Evolutionary conservation across 2,888 invertebrate genomes (phyloP).

Genomic region (Nasonovia ribisnigri): DNA sequence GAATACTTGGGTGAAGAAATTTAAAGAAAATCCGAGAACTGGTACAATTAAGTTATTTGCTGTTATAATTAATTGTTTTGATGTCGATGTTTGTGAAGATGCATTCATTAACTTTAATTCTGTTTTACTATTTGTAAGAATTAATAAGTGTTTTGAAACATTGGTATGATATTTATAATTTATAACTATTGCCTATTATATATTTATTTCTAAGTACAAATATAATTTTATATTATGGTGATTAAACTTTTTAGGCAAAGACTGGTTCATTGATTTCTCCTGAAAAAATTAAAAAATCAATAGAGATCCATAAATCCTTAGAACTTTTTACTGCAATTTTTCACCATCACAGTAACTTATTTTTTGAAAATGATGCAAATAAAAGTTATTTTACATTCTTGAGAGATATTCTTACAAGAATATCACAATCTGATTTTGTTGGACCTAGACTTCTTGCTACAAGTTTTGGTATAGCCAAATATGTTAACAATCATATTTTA

Average conservation of each 20-base stretch:
- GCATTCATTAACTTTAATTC: constrained; percentile 29
- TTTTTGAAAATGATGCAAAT: background rate
- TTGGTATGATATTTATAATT: background rate
- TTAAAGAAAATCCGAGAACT: constrained; percentile 21
- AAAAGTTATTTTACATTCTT: constrained; percentile 42
- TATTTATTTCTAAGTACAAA: background rate
- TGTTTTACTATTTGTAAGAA: background rate
- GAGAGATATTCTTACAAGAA: constrained; percentile 30
- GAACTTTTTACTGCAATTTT: constrained; percentile 43
- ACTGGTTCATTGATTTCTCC: constrained; percentile 19
- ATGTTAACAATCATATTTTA: background rate
- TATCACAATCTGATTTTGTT: constrained; percentile 31
- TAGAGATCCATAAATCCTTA: constrained; percentile 30
- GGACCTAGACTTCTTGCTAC: constrained; percentile 44
- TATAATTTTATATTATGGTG: background rate
- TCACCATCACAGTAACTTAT: constrained; percentile 13
- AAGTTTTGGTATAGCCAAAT: constrained; percentile 19
- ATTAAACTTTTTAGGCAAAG: background rate
- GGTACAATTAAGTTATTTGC: constrained; percentile 51
- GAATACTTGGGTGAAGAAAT: constrained; percentile 1
- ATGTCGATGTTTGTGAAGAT: constrained; percentile 33
- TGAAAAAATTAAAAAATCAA: background rate
- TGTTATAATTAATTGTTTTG: constrained; percentile 42
- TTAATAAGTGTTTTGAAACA: constrained; percentile 26
- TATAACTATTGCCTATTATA: background rate